Percentiles rank a stretch among this genome's conserved stretches.
phyloP scores from a whole-genome alignment of 2,888 invertebrate species.

The Anthoptus insignis region DNA sequence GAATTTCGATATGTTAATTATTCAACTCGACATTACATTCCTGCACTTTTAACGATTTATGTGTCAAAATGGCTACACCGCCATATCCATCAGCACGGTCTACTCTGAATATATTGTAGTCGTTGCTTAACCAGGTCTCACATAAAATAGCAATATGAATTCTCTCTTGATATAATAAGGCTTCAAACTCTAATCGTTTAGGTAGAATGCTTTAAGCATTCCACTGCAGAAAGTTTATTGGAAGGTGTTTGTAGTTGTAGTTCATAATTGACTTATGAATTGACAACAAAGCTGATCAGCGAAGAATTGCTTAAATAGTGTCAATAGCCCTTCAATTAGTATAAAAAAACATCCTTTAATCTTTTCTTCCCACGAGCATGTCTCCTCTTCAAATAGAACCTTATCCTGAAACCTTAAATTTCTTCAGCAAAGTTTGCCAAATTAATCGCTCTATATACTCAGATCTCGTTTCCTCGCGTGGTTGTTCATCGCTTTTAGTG shows the following conservation, averaged over 20 bases:
- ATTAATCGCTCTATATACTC: background rate
- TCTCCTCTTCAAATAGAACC: background rate
- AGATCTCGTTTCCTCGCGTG: background rate
- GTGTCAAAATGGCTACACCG: conserved; percentile 37
- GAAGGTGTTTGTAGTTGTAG: background rate
- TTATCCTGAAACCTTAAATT: background rate
- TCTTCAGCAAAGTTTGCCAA: background rate
- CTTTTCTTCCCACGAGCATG: background rate
- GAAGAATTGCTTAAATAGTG: conserved; percentile 7
- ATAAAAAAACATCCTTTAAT: background rate
- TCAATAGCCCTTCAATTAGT: background rate
- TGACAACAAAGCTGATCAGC: conserved; percentile 18
- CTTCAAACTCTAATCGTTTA: conserved; percentile 7
- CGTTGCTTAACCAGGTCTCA: conserved; percentile 46
- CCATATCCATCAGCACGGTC: conserved; percentile 40
- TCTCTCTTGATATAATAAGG: conserved; percentile 34
- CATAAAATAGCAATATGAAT: conserved; percentile 43
- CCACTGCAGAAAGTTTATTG: conserved; percentile 22
- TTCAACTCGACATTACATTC: conserved; percentile 3
- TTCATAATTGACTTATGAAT: conserved; percentile 16
- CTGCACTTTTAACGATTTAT: conserved; percentile 36
- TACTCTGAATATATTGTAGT: conserved; percentile 34
- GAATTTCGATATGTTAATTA: background rate
- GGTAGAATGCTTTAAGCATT: conserved; percentile 33
- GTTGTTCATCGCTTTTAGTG: background rate